phyloP scores from a whole-genome alignment of 2,113 vertebrate species.

The Oreotrochilus melanogaster region DNA sequence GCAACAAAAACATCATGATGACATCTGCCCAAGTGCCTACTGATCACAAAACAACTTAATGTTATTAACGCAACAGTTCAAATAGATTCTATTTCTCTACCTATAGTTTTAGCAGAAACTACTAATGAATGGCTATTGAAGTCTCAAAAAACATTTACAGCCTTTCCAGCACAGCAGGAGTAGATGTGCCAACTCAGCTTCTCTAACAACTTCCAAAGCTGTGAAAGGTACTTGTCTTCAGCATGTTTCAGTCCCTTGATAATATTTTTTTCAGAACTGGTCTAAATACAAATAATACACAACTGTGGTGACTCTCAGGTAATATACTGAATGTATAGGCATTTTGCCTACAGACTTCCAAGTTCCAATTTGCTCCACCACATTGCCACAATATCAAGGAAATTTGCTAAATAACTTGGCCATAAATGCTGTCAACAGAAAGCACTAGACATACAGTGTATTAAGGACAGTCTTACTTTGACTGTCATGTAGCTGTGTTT shows the following conservation, averaged over 20 bases:
- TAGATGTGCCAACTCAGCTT: neutral
- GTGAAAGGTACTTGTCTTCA: neutral
- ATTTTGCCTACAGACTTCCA: neutral
- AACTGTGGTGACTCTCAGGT: neutral
- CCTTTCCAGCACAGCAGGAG: neutral
- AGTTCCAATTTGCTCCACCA: neutral
- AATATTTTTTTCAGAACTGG: neutral
- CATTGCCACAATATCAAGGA: neutral
- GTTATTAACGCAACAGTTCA: neutral
- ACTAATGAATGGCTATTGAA: neutral
- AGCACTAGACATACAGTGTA: neutral
- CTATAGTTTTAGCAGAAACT: neutral
- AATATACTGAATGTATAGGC: neutral
- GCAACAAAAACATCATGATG: fast-evolving
- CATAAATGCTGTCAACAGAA: neutral
- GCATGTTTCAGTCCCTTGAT: neutral
- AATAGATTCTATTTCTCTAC: neutral
- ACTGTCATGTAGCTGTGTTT: neutral
- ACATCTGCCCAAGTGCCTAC: neutral
- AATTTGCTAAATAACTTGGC: neutral
- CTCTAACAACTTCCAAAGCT: neutral
- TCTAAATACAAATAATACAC: neutral
- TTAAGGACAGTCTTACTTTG: neutral
- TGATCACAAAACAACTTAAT: neutral
- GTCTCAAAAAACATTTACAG: neutral